Evolutionary conservation across 2,797 vertebrate genomes (phyloP), one percentile per base, ranked within the genome.

Genomic region (Sternarchorhynchus goeldii): DNA sequence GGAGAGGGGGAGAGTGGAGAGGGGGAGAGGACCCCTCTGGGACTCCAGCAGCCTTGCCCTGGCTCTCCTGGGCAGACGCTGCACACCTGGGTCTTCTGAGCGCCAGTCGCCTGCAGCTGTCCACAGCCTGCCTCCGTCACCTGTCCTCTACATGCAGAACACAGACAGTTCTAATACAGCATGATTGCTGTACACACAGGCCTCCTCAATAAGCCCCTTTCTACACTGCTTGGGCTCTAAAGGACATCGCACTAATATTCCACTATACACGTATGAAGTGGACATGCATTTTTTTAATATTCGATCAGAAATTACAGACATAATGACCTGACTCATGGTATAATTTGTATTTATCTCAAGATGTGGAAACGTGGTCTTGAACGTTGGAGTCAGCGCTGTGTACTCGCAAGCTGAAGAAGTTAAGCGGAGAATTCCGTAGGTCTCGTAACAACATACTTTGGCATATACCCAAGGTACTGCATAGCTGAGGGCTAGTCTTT

Each of bases 71-170:
- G 88, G 86, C 81, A 84, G 80, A 86, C 80, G 59, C 80, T 83
- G 84, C 86, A 90, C 92, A 93, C 90, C 91, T 92, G 92, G 88
- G 90, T 89, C 90, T 88, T 86, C 25, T 29, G 63, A 53, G 72
- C 75, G 53, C 78, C 86, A 84, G 76, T 84, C 88, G 84, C 82
- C 62, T 53, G 31, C 25, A 76, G 62, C 73, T 69, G 75, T 66
- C 71, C 60, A 36, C 7, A 63, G 62, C 34, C 32, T 58, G 62
- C 21, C 65, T 73, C 70, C 45, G 63, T 66, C 75, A 75, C 79
- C 76, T 67, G 56, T 73, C 50, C 53, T 64, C 73, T 77, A 29
- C 56, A 76, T 25, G 25, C 18, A 34, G 17, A 34, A 55, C 25
- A 20, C 34, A 68, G 32, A 70, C 57, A 70, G 20, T 17, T 34